Evolutionary conservation across 2,797 vertebrate genomes (phyloP).

Genomic region (Anisognathus igniventris): DNA sequence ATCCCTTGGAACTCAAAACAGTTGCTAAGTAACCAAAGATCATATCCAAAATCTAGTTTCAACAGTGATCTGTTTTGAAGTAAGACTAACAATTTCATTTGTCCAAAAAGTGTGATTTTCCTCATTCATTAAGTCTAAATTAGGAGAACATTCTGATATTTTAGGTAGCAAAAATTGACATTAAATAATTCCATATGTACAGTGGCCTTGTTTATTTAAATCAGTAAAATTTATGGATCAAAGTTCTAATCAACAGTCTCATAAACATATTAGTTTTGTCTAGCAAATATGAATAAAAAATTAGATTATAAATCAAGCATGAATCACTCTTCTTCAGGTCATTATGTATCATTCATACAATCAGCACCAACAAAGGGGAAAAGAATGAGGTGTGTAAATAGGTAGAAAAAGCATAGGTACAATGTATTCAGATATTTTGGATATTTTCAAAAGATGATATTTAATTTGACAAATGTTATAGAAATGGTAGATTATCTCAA

Average conservation of each 20-base stretch:
- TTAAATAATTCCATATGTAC: not conserved
- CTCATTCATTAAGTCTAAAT: not conserved
- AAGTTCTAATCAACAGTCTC: not conserved
- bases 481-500: not conserved
- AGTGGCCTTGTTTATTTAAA: not conserved
- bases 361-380: not conserved
- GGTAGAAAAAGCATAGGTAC: not conserved
- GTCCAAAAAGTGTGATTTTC: not conserved
- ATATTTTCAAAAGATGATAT: not conserved
- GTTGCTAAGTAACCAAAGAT: not conserved
- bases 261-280: not conserved
- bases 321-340: not conserved
- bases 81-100: not conserved
- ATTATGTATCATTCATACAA: not conserved
- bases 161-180: not conserved
- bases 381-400: not conserved
- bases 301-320: not conserved
- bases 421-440: not conserved
- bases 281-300: not conserved
- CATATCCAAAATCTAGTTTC: not conserved
- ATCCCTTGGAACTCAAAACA: not conserved
- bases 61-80: not conserved
- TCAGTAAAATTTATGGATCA: not conserved
- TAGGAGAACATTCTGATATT: not conserved
- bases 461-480: not conserved